A percentile compares a stretch with the other conserved stretches of the same genome.
Conservation (phyloP, 2,113 vertebrate genomes). For the Colius striatus region DNA sequence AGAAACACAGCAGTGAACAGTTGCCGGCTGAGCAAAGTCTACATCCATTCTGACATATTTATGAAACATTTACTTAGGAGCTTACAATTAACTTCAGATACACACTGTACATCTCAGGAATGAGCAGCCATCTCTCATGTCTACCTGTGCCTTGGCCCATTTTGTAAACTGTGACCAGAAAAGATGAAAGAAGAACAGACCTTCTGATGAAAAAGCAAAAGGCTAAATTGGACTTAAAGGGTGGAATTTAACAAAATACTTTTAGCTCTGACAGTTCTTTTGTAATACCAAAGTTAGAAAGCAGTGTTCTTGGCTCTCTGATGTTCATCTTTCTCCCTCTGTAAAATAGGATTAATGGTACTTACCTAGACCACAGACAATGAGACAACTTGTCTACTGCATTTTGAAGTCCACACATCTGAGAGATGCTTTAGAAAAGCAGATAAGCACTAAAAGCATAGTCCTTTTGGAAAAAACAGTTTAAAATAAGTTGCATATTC, state of each 20-base stretch:
- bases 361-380: slow-evolving; percentile 11
- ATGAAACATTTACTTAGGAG: not conserved
- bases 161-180: not conserved
- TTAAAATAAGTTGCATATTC: slow-evolving; percentile 13
- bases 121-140: not conserved
- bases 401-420: not conserved
- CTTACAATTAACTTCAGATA: not conserved
- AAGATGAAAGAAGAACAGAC: not conserved
- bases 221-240: not conserved
- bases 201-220: not conserved
- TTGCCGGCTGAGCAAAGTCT: not conserved
- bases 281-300: not conserved
- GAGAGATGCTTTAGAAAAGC: not conserved
- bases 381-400: slow-evolving; percentile 10
- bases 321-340: not conserved
- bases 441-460: slow-evolving; percentile 3
- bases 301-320: not conserved
- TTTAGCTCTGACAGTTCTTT: not conserved
- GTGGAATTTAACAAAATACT: not conserved
- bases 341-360: slow-evolving; percentile 3
- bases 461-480: not conserved
- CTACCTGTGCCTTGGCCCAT: not conserved
- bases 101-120: not conserved
- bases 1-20: not conserved
- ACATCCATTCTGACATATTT: not conserved